Base-by-base conservation (phyloP, 64 coral and sea anemone species). In the Pocillopora verrucosa region DNA sequence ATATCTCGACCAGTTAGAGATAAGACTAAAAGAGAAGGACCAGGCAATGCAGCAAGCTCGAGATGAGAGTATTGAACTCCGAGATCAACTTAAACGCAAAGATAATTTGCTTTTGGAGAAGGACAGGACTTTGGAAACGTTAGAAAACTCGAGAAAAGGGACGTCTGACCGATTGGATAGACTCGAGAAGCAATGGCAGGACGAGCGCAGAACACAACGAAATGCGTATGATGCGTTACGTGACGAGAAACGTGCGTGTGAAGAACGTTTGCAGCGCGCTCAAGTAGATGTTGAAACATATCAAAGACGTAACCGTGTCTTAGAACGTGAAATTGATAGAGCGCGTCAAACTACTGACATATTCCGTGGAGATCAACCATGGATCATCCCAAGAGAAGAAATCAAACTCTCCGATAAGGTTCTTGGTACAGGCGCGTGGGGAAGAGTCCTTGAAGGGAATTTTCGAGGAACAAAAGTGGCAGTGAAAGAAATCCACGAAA, bases 371-470 rank as follows among this genome's bases (percentile, higher is more conserved):
- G 82, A 93, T 34, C 87, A 96, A 34, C 94, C 94, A 2, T 96
- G 95, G 95, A 79, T 93, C 72, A 88, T 96, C 65, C 59, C 84
- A 4, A 93, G 34, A 57, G 91, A 87, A 14, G 95, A 96, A 76
- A 84, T 96, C 20, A 78, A 45, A 2, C 83, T 96, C 34, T 90
- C 91, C 15, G 95, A 96, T 6, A 87, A 34, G 41, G 68, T 96
- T 56, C 88, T 96, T 3, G 95, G 95, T 10, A 96, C 83, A 25
- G 95, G 95, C 11, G 95, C 95, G 13, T 96, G 95, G 95, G 95
- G 95, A 16, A 88, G 76, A 83, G 95, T 96, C 30, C 60, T 88
- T 14, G 91, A 96, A 56, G 95, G 95, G 24, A 93, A 65, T 64
- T 96, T 96, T 90, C 95, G 91, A 34, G 95, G 95, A 14, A 93